Conservation (phyloP, 2,888 invertebrate genomes). For the Saturnia pavonia region DNA sequence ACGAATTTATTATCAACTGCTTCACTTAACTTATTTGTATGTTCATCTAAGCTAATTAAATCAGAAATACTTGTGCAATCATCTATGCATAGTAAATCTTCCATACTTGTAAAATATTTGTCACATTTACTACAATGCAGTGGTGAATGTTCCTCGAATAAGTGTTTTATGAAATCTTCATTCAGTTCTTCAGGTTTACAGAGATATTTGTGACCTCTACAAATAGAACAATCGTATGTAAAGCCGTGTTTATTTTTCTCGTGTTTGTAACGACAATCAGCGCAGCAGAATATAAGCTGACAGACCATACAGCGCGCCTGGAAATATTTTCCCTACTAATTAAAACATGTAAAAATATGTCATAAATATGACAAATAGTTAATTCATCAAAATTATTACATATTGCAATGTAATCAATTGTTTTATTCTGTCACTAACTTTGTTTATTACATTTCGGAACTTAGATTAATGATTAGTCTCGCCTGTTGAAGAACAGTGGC, state of each 20-base stretch:
- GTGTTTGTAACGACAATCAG: constrained; percentile 69
- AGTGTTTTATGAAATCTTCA: constrained; percentile 58
- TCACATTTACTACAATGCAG: constrained; percentile 68
- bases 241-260: constrained; percentile 61
- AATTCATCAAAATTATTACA: neutral
- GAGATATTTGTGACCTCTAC: constrained; percentile 60
- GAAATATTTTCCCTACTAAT: constrained; percentile 24
- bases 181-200: constrained; percentile 57
- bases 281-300: constrained; percentile 69
- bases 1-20: constrained; percentile 64
- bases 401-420: too few species aligned
- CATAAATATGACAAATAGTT: neutral
- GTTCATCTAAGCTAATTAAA: constrained; percentile 46
- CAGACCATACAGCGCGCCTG: constrained; percentile 73
- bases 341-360: neutral
- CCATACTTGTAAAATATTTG: constrained; percentile 62
- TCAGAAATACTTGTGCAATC: constrained; percentile 70
- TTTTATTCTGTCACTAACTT: too few species aligned
- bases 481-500: too few species aligned
- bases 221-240: constrained; percentile 69
- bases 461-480: too few species aligned
- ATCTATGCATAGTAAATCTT: constrained; percentile 59
- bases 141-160: constrained; percentile 61
- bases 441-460: too few species aligned
- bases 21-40: constrained; percentile 27